phyloP scores from a whole-genome alignment of 2,113 vertebrate species.

The Probosciger aterrimus region DNA sequence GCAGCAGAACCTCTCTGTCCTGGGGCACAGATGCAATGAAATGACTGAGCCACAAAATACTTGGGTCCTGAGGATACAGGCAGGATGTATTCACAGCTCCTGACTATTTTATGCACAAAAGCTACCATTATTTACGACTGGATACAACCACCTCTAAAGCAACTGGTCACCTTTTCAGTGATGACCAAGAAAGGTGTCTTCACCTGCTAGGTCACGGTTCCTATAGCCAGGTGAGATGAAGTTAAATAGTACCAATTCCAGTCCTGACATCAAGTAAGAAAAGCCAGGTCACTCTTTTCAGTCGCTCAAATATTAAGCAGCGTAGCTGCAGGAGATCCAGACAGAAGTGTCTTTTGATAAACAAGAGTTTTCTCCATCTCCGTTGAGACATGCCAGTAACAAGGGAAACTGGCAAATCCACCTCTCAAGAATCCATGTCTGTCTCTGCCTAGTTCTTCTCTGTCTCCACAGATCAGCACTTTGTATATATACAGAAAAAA shows the following conservation, averaged over 20 bases:
- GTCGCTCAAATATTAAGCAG: not conserved
- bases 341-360: not conserved
- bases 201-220: not conserved
- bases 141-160: not conserved
- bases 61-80: not conserved
- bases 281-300: not conserved
- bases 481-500: not conserved
- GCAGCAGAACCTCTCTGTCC: not conserved
- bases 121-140: not conserved
- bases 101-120: not conserved
- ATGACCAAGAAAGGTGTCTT: not conserved
- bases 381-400: not conserved
- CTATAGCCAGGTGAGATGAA: not conserved
- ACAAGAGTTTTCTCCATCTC: not conserved
- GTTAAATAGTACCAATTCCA: not conserved
- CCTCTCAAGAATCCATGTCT: not conserved
- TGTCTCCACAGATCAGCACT: slow-evolving; percentile 6
- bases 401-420: not conserved
- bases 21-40: not conserved
- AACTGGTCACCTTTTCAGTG: not conserved
- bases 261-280: not conserved
- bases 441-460: not conserved
- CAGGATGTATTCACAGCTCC: not conserved
- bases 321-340: not conserved
- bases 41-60: not conserved